phyloP scores from a whole-genome alignment of 2,797 vertebrate species.

The Enteromius afrohamiltoni region DNA sequence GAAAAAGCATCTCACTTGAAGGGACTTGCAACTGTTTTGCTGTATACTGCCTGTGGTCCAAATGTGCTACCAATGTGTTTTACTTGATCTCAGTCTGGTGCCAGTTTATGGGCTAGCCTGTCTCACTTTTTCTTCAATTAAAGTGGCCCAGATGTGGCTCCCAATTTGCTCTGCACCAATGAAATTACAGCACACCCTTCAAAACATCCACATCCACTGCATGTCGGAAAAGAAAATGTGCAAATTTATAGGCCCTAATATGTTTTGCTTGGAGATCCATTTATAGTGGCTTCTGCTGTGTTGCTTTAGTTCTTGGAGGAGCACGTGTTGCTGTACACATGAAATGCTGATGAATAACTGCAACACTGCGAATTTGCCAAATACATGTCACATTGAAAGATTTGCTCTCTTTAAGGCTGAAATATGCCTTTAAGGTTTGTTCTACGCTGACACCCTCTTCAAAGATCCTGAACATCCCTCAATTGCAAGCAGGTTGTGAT shows the following conservation, averaged over 20 bases:
- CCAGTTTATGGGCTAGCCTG: slow-evolving; percentile 76
- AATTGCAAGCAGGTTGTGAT: background rate
- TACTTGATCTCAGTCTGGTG: slow-evolving; percentile 81
- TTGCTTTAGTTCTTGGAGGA: slow-evolving; percentile 26
- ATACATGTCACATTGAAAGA: background rate
- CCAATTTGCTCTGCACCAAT: slow-evolving; percentile 66
- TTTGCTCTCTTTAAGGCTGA: slow-evolving; percentile 11
- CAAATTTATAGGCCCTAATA: slow-evolving; percentile 41
- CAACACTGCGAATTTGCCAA: background rate
- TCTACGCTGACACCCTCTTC: slow-evolving; percentile 11
- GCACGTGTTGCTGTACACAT: slow-evolving; percentile 23
- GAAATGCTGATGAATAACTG: slow-evolving; percentile 17
- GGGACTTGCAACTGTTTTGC: slow-evolving; percentile 54
- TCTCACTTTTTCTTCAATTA: slow-evolving; percentile 78
- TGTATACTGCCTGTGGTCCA: slow-evolving; percentile 67
- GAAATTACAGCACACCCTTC: slow-evolving; percentile 64
- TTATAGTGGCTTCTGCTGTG: slow-evolving; percentile 38
- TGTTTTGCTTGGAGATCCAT: slow-evolving; percentile 44
- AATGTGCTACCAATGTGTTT: slow-evolving; percentile 79
- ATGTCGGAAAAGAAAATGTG: slow-evolving; percentile 35
- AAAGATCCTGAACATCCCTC: background rate
- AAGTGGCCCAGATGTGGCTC: slow-evolving; percentile 80
- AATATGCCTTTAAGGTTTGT: slow-evolving; percentile 19
- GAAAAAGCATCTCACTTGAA: background rate
- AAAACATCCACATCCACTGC: slow-evolving; percentile 49